Base-by-base conservation (phyloP, 2,888 invertebrate genomes). In the Lamellibrachia columna region DNA sequence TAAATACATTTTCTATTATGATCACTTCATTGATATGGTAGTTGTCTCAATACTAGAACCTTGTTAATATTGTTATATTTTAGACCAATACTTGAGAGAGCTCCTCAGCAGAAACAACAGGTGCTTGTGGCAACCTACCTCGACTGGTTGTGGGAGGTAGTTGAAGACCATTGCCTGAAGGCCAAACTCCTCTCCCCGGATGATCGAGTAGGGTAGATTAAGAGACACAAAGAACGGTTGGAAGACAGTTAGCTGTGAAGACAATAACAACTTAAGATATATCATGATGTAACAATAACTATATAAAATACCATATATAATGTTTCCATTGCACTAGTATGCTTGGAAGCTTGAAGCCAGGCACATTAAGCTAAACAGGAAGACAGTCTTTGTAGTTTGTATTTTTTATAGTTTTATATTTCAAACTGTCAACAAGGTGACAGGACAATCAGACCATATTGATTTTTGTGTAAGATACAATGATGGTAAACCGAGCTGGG, bases 81-180 rank as follows among this genome's bases (percentile, higher is more conserved):
- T 0, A 75, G 15, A 55, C 8, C 55, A 3, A 9, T 3, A 22
- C n/a, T 75, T 75, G 6, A 75, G 22, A 75, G 22, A 75, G 75
- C n/a, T 58, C 58, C 58, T 58, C 8, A 7, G 58, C 7, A 2
- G 7, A 11, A 58, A 58, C 58, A 75, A 40, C 22, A 11, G 22
- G 2, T 22, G 22, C 75, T n/a, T 75, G 75, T 22, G 7, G 75
- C 22, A 6, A 75, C 75, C 75, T 75, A 75, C 75, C 75, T 22
- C 75, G n/a, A 75, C 75, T 22, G 75, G 3, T 22, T 75, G 22
- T 15, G 75, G 75, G 75, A 98, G 97, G 95, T 99, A 98, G 96
- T 99, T 99, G 96, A 98, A 98, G 9, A 99, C 97, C 2, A 98
- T 98, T 15, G 98, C 98, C 91, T 99, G 98, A 92, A 99, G 97